These are phyloP conservation scores for Callitettix versicolor DNA, from an alignment of 1,140 invertebrate species.

Conservation along the genomic window DNA sequence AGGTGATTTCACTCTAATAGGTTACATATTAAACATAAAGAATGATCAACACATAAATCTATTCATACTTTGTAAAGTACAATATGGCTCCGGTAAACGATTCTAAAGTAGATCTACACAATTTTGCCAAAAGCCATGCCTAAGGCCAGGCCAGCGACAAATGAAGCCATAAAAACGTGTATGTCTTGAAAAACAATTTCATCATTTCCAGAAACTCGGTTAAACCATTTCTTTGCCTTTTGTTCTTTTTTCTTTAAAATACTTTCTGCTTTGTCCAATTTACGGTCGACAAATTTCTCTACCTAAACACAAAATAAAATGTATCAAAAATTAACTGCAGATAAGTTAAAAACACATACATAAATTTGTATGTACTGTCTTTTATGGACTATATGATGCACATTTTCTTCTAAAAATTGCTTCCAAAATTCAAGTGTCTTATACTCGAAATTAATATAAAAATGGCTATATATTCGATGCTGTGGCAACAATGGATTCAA, in stretches of 20 bases:
- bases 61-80: too few relatives aligned
- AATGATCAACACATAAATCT: too few relatives aligned
- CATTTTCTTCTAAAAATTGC: too few relatives aligned
- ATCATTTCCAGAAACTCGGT: constrained; percentile 42
- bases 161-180: constrained; percentile 62
- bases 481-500: too few relatives aligned
- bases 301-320: constrained; percentile 38
- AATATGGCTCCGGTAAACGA: too few relatives aligned
- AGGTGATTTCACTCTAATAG: too few relatives aligned
- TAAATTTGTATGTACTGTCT: constrained; percentile 12
- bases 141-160: constrained; percentile 57
- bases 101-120: constrained; percentile 11
- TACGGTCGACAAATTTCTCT: constrained; percentile 63
- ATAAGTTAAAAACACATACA: constrained; percentile 6
- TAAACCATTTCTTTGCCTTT: constrained; percentile 60
- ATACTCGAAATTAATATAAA: constrained; percentile 16
- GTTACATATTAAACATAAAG: too few relatives aligned
- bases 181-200: constrained; percentile 53
- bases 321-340: not conserved
- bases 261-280: constrained; percentile 64
- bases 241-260: constrained; percentile 52
- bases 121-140: constrained; percentile 38
- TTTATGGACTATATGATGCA: constrained; percentile 2
- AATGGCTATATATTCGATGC: constrained; percentile 13
- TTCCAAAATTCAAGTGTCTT: too few relatives aligned